Evolutionary conservation across 2,113 vertebrate species (phyloP).

Genomic region (Malurus elegans): DNA sequence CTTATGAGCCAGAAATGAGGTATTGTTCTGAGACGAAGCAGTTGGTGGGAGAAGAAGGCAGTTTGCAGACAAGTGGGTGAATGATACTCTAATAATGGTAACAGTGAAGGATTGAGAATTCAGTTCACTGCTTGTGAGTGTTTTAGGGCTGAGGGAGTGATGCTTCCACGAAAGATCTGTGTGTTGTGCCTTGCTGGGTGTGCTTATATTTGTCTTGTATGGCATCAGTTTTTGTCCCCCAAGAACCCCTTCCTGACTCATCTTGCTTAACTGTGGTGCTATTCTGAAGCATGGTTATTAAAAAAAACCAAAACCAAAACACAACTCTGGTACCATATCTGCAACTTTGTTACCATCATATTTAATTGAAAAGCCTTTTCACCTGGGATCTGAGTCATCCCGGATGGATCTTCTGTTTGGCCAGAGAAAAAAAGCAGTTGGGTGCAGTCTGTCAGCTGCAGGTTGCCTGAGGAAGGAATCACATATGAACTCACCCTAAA

Average conservation of each 20-base stretch:
- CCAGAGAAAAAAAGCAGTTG: background rate
- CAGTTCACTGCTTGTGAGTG: background rate
- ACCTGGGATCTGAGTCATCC: background rate
- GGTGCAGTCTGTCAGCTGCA: background rate
- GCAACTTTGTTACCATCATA: background rate
- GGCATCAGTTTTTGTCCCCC: background rate
- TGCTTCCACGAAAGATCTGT: background rate
- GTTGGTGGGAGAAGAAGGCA: conserved; percentile 25
- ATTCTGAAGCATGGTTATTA: background rate
- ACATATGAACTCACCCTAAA: background rate
- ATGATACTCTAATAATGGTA: conserved; percentile 46
- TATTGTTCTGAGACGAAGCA: conserved; percentile 14
- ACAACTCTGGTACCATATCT: background rate
- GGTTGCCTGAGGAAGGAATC: background rate
- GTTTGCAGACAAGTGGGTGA: conserved; percentile 58
- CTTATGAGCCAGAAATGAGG: conserved; percentile 34
- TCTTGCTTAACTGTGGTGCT: background rate
- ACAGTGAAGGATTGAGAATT: background rate
- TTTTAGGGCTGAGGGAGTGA: background rate
- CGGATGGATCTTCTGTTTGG: background rate
- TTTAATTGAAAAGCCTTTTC: background rate
- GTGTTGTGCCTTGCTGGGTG: background rate
- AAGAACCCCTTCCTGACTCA: background rate
- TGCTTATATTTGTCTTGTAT: background rate
- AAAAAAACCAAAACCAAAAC: background rate